These are phyloP conservation scores for Rhogogaster chlorosoma DNA, from an alignment of 2,888 invertebrate species.

Conservation along the genomic window DNA sequence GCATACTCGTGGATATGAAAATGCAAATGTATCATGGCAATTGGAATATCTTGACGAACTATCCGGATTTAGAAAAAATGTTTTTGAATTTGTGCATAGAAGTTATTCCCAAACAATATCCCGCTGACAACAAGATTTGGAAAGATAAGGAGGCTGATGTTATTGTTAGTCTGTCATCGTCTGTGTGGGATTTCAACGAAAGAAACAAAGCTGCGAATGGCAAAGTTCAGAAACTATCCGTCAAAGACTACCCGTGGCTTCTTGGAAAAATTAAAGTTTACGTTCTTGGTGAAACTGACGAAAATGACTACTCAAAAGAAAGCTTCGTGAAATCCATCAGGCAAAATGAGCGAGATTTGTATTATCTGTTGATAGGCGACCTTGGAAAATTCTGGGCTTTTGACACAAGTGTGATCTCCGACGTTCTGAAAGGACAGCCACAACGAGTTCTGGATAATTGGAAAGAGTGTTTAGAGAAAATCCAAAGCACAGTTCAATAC, in stretches of 20 bases:
- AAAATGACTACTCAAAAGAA: background rate
- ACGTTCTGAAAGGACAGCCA: constrained; percentile 53
- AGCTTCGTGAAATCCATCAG: background rate
- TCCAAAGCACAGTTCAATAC: background rate
- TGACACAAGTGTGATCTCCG: background rate
- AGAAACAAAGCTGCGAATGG: constrained; percentile 31
- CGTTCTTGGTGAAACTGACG: constrained; percentile 36
- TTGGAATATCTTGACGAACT: constrained; percentile 61
- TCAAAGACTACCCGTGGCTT: constrained; percentile 66
- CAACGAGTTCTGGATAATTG: constrained; percentile 55
- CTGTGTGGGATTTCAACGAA: constrained; percentile 64
- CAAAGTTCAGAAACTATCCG: constrained; percentile 52
- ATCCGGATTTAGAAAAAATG: constrained; percentile 62
- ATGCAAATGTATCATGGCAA: background rate
- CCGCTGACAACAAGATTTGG: constrained; percentile 52
- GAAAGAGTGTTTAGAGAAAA: constrained; percentile 57
- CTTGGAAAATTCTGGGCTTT: constrained; percentile 7
- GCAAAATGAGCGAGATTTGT: constrained; percentile 59
- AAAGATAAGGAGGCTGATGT: background rate
- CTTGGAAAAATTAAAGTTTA: constrained; percentile 51
- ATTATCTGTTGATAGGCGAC: constrained; percentile 49
- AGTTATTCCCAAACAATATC: constrained; percentile 51
- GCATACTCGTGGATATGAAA: constrained; percentile 54
- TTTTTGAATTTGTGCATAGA: constrained; percentile 63
- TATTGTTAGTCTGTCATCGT: constrained; percentile 51